Evolutionary conservation across 2,113 vertebrate species (phyloP), one percentile per base, ranked within the genome.

Genomic region (Oreochromis aureus): DNA sequence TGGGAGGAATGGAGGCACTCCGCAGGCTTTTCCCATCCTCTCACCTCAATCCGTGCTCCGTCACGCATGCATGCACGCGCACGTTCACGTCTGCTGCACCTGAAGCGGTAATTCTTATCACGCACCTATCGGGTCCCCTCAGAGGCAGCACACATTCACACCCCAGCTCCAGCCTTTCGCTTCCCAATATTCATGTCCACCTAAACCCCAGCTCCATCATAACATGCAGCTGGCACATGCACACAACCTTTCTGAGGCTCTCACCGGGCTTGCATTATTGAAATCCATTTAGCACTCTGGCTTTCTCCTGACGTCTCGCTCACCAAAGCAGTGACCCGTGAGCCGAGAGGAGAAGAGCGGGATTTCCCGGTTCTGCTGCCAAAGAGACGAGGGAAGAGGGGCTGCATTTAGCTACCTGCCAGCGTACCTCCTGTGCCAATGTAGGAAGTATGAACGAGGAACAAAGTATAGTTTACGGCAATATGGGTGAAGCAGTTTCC

Each of bases 241-340:
- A 81, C 59, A 82, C 34, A 80, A 22, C 30, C 51, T 81, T 55
- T 84, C 22, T 6, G 15, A 56, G 19, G 41, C 55, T 61, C 34
- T 81, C 86, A 19, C 1, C 4, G 2, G 58, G 19, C 22, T 44
- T 93, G 83, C 90, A 92, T 94, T 93, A 93, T 91, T 94, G 66
- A 94, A 90, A 84, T 30, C 59, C 78, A 84, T 86, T 93, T 92
- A 89, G 82, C 86, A 58, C 30, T 19, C 82, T 24, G 80, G 78
- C 86, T 91, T 89, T 92, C 89, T 90, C 87, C 69, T 80, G 66
- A 89, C 82, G 69, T 92, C 78, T 89, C 79, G 59, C 63, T 93
- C 90, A 91, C 81, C 34, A 18, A 86, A 24, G 30, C 86, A 36
- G 89, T 87, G 92, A 91, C 83, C 90, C 53, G 1, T 41, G 36